Base-by-base conservation (phyloP, 1,140 invertebrate species). In the Diachasma alloeum region DNA sequence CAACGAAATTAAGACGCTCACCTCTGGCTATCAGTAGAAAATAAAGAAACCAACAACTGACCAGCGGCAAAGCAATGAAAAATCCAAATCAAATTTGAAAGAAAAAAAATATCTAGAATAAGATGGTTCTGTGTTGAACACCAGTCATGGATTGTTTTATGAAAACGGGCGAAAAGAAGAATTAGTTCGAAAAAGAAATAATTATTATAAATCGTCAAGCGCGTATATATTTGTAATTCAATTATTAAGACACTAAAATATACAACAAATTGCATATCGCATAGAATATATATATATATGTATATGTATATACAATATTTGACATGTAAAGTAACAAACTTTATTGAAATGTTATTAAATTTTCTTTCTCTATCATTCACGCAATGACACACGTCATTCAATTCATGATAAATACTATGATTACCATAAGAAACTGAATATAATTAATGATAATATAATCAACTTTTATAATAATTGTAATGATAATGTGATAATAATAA, bases 271-370 rank as follows among this genome's bases (percentile, higher is more conserved):
- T 82, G 79, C 77, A 80, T 84, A 85, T 79, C 73, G 81, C 74
- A 78, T 69, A 78, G 56, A 53, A 69, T 67, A 76, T 76, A 80
- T 85, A 81, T 85, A 83, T 85, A 81, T 83, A 86, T 42, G 80
- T 85, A 81, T 85, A 83, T 85, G 81, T 83, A 86, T 83, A 85
- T 81, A 86, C 83, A 86, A 81, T 85, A 86, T 86, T 85, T 86
- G 80, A 85, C 84, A 85, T 83, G 79, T 86, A 82, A 83, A 85
- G 85, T 84, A 86, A 83, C 48, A 53, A 53, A 53, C 48, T 17
- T 9, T 17, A 53, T 53, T 53, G 9, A 19, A 69, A 69, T 42
- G 4, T 69, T 69, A 10, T 37, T 59, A 6, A 53, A 53, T 31
- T 56, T 26, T 10, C 15, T 76, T 56, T 17, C 17, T 13, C n/a